Percentiles rank a stretch among this genome's conserved stretches.
These are phyloP conservation scores for Diachasmimorpha longicaudata DNA, from an alignment of 1,140 invertebrate genomes.

Conservation along the genomic window DNA sequence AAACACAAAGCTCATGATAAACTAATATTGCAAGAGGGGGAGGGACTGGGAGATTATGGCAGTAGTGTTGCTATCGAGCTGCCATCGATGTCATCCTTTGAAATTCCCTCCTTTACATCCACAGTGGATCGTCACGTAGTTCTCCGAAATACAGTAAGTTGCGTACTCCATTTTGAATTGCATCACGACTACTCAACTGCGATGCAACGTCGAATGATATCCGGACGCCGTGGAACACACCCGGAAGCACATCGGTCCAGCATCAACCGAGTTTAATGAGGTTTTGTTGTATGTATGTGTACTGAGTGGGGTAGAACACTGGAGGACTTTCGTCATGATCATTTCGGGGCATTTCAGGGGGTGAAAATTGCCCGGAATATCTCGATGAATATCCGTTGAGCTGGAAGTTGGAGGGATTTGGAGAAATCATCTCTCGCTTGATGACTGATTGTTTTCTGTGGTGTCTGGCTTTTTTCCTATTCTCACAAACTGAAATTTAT, in stretches of 20 bases:
- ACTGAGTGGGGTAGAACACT: not conserved
- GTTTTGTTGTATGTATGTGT: constrained; percentile 14
- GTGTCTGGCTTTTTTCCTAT: too few species aligned
- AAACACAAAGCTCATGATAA: not conserved
- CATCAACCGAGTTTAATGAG: constrained; percentile 24
- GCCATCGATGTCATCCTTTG: not conserved
- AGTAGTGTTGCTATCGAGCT: not conserved
- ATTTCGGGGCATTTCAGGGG: not conserved
- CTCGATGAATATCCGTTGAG: too few species aligned
- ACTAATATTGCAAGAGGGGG: not conserved
- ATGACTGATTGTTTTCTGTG: too few species aligned
- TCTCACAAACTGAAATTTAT: too few species aligned
- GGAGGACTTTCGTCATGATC: not conserved
- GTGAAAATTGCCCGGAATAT: not conserved
- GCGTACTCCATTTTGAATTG: constrained; percentile 17
- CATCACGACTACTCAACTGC: not conserved
- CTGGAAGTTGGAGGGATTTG: too few species aligned
- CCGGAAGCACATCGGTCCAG: constrained; percentile 14
- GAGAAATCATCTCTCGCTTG: too few species aligned
- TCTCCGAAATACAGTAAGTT: not conserved
- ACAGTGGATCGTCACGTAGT: not conserved
- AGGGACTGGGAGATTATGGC: too few species aligned
- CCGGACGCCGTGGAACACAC: not conserved
- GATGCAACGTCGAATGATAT: constrained; percentile 10
- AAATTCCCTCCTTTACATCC: not conserved